Conservation (phyloP, 2,888 invertebrate genomes). For the Lepidonotus clava region DNA sequence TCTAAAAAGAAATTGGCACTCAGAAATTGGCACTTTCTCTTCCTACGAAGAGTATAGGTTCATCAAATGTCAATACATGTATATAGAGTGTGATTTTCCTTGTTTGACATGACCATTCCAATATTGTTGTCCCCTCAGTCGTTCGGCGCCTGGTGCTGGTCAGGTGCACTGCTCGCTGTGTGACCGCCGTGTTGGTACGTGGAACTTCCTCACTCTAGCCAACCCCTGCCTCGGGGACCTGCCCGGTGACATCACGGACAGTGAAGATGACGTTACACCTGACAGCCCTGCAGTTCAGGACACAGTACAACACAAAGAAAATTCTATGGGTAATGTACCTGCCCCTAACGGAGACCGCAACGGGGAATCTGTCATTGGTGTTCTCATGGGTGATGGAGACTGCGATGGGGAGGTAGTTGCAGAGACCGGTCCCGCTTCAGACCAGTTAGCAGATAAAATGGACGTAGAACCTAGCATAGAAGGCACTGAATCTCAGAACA, state of each 20-base stretch:
- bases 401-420: no score
- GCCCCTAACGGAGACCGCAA: neutral
- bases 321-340: neutral
- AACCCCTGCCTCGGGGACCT: neutral
- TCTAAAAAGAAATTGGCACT: no score
- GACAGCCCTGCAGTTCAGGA: neutral
- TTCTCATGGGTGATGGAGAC: no score
- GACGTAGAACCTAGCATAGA: neutral
- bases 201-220: slow-evolving; percentile 52
- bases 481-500: neutral
- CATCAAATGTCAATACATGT: no score
- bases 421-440: no score
- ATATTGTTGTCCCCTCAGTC: no score
- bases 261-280: neutral
- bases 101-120: no score
- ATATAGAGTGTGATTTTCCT: no score
- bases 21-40: no score
- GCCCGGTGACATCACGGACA: neutral
- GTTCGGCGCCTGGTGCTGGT: no score
- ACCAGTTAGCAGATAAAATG: no score
- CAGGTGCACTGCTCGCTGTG: slow-evolving; percentile 47
- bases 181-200: slow-evolving; percentile 48
- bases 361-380: neutral
- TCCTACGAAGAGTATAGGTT: no score
- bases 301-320: neutral